phyloP scores from a whole-genome alignment of 1,140 invertebrate genomes.

The Caligus rogercresseyi region DNA sequence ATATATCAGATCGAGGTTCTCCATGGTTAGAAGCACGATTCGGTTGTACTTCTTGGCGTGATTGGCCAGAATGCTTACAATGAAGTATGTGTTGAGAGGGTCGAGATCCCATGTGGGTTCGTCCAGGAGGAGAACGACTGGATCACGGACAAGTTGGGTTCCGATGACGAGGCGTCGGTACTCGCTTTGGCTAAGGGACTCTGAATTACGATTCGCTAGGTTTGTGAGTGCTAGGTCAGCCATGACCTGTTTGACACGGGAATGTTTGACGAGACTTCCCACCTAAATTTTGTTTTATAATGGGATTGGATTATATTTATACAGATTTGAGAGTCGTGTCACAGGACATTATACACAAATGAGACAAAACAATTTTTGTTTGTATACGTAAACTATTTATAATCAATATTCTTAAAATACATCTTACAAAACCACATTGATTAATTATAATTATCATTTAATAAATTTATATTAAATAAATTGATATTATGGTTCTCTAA shows the following conservation, averaged over 20 bases:
- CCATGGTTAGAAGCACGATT: slow-evolving; percentile 71
- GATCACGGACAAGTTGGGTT: slow-evolving; percentile 69
- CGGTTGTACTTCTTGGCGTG: slow-evolving; percentile 74
- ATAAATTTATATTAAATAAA: no score
- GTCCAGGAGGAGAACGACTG: slow-evolving; percentile 67
- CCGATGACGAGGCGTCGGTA: slow-evolving; percentile 64
- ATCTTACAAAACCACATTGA: no score
- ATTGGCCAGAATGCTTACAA: slow-evolving; percentile 76
- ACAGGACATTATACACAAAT: background rate
- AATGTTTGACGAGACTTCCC: slow-evolving; percentile 46
- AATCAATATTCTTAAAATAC: no score
- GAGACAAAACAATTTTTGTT: no score
- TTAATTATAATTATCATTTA: no score
- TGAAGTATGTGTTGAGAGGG: slow-evolving; percentile 72
- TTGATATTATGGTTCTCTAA: no score
- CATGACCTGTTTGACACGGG: slow-evolving; percentile 54
- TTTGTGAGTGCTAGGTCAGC: slow-evolving; percentile 72
- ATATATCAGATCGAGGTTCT: slow-evolving; percentile 71
- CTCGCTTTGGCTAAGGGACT: slow-evolving; percentile 59
- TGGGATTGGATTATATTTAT: background rate
- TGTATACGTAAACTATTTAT: no score
- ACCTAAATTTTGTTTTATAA: slow-evolving; percentile 31
- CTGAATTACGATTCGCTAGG: slow-evolving; percentile 57
- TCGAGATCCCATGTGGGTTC: slow-evolving; percentile 78
- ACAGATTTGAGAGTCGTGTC: background rate